Base-by-base conservation (phyloP, 2,113 vertebrate species). In the Rhipidura dahli region DNA sequence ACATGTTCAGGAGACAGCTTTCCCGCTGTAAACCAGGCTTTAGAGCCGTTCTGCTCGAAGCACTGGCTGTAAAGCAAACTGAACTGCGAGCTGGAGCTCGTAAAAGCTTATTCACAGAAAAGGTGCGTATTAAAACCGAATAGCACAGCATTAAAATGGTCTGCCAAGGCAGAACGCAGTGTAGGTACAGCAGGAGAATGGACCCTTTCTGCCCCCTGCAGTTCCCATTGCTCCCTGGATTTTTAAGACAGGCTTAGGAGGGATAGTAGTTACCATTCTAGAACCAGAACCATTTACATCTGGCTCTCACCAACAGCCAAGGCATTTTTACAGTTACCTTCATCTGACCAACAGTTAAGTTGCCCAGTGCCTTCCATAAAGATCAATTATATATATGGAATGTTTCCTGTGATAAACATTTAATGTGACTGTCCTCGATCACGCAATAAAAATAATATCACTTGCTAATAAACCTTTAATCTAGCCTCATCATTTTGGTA, bases 171-270 rank as follows among this genome's bases (percentile, higher is more conserved):
- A 93, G n/a, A 97, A 95, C 16, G 15, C 66, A 86, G 94, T 6
- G 30, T 11, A 76, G 90, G 94, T 33, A 68, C 66, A 56, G 87
- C 79, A 90, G 49, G 15, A 95, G 91, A 93, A 87, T 0, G 47
- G 95, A 95, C 84, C 89, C 85, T 96, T 97, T 96, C 93, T 96
- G 97, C 95, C 95, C 94, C 91, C 96, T 96, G 89, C 92, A 95
- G 94, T 97, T 94, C 54, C 93, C 83, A 93, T 2, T n/a, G 80
- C 81, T 79, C 83, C 45, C 86, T 45, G 54, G 72, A 95, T 90
- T 95, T 95, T 96, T 80, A 82, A 94, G 47, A 57, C 66, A 90
- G 84, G 73, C 31, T 54, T 51, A 84, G 40, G 84, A 92, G 40
- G 76, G 53, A 42, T 9, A 53, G 61, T 21, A 61, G 3, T 42